Conservation (phyloP, 2,888 invertebrate species). For the Andrena flavipes region DNA sequence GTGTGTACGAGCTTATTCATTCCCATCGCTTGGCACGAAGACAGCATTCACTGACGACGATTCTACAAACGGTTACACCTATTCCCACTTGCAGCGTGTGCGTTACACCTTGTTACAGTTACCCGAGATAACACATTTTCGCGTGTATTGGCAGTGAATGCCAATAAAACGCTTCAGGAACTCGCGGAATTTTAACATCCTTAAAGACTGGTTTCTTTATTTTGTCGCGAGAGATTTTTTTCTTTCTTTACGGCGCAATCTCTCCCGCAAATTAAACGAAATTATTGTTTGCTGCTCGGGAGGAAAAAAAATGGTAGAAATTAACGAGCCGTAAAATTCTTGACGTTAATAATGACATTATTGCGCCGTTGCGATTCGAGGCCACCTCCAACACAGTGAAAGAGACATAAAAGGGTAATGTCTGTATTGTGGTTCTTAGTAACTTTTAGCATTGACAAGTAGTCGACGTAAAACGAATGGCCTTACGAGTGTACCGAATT, state of each 20-base stretch:
- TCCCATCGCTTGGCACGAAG: constrained; percentile 65
- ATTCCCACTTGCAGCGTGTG: not conserved
- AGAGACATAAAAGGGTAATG: constrained; percentile 21
- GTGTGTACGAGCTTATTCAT: constrained; percentile 74
- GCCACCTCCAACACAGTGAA: constrained; percentile 30
- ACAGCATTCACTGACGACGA: not conserved
- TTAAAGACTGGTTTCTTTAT: constrained; percentile 61
- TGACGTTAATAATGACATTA: constrained; percentile 68
- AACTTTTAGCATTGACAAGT: constrained; percentile 38
- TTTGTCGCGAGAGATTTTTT: constrained; percentile 31
- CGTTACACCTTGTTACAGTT: not conserved
- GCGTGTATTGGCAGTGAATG: not conserved
- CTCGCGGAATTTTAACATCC: constrained; percentile 45
- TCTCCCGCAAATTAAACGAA: constrained; percentile 62
- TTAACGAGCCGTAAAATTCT: constrained; percentile 67
- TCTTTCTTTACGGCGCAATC: constrained; percentile 62
- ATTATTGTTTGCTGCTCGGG: constrained; percentile 33
- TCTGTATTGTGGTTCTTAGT: constrained; percentile 31
- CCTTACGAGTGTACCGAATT: constrained; percentile 53
- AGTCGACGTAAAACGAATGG: constrained; percentile 30
- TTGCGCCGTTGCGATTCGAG: constrained; percentile 51
- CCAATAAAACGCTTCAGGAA: not conserved
- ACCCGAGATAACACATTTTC: not conserved
- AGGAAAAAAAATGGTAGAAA: constrained; percentile 44
- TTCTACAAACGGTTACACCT: not conserved